Evolutionary conservation across 2,113 vertebrate genomes (phyloP).

Genomic region (Percina caprodes): DNA sequence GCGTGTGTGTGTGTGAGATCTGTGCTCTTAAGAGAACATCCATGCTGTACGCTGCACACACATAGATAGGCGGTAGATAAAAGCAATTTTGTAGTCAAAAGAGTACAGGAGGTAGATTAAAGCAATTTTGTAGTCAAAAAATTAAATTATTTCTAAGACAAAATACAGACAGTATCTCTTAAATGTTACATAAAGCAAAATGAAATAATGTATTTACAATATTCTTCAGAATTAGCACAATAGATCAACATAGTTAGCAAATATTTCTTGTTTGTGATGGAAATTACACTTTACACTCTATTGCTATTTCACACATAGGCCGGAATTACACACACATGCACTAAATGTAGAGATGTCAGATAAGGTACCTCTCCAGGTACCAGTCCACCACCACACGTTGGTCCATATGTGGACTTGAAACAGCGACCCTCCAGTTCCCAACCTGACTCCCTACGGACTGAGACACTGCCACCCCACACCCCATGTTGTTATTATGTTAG

Average conservation of each 20-base stretch:
- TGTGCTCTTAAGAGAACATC: constrained; percentile 5
- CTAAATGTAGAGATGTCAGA: too few species aligned
- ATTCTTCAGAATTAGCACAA: neutral
- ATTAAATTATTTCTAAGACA: neutral
- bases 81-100: too few species aligned
- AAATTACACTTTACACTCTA: too few species aligned
- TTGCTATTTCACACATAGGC: too few species aligned
- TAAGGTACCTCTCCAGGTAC: too few species aligned
- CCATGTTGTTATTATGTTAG: too few species aligned
- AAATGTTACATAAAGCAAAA: neutral
- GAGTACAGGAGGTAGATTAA: neutral
- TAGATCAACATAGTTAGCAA: neutral
- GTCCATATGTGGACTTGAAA: too few species aligned
- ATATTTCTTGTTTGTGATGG: neutral
- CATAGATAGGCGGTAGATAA: neutral
- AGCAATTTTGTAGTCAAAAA: neutral
- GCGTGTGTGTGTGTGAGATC: neutral
- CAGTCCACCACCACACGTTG: too few species aligned
- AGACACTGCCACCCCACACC: too few species aligned
- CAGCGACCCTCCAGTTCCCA: too few species aligned
- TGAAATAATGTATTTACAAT: neutral
- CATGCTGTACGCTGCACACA: neutral
- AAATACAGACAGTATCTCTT: neutral
- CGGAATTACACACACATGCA: too few species aligned
- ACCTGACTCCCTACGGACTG: too few species aligned